A percentile compares a stretch with the other conserved stretches of the same genome.
phyloP scores from a whole-genome alignment of 1,140 invertebrate genomes.

The Eriosoma lanigerum region DNA sequence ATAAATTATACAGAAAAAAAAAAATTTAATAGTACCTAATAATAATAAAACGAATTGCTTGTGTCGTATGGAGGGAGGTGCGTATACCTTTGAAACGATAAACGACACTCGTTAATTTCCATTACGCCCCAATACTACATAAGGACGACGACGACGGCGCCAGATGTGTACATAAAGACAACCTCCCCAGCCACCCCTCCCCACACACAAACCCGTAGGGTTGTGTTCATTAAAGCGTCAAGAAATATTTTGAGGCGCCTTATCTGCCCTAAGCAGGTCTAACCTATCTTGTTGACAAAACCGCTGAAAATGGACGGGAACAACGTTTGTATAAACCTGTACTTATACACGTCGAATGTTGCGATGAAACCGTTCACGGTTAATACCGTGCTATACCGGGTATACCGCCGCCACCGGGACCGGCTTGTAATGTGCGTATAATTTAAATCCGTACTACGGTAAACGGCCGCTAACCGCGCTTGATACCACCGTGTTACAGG shows the following conservation, averaged over 20 bases:
- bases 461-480: too few relatives aligned
- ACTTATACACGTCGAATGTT: neutral
- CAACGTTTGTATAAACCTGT: neutral
- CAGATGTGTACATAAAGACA: conserved; percentile 26
- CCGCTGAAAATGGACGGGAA: neutral
- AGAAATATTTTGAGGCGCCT: conserved; percentile 41
- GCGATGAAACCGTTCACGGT: too few relatives aligned
- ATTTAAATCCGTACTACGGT: too few relatives aligned
- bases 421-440: neutral
- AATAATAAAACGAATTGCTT: neutral
- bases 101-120: conserved; percentile 43
- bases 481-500: too few relatives aligned
- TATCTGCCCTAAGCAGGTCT: conserved; percentile 44
- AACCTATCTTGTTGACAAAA: conserved; percentile 39
- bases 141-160: neutral
- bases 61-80: neutral
- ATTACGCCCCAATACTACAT: neutral
- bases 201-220: neutral
- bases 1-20: neutral
- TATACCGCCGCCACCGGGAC: conserved; percentile 6
- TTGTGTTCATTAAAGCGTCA: conserved; percentile 35
- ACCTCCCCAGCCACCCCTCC: neutral
- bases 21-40: neutral
- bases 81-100: conserved; percentile 13
- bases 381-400: too few relatives aligned